Percentiles rank a stretch among this genome's conserved stretches.
phyloP scores from a whole-genome alignment of 2,888 invertebrate species.

The Sisyra terminalis region DNA sequence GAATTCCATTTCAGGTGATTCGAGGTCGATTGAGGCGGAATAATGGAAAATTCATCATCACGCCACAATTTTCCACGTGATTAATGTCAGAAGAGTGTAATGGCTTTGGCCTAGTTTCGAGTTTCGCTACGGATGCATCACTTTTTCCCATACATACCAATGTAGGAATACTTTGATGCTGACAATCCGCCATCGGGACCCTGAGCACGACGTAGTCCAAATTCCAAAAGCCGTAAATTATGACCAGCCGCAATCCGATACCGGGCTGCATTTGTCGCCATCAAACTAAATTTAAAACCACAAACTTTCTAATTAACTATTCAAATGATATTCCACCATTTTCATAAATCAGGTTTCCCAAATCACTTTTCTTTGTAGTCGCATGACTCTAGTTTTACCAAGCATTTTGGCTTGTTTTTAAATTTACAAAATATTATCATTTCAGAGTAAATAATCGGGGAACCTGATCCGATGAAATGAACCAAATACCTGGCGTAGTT shows the following conservation, averaged over 20 bases:
- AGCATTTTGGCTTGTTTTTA: too few species aligned
- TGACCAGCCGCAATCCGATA: constrained; percentile 92
- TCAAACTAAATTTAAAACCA: constrained; percentile 47
- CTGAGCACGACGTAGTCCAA: constrained; percentile 91
- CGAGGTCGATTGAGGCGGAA: too few species aligned
- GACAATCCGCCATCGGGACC: constrained; percentile 97
- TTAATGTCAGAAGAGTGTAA: too few species aligned
- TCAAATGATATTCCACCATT: neutral
- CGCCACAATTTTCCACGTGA: too few species aligned
- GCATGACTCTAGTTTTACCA: too few species aligned
- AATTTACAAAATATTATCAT: constrained; percentile 6
- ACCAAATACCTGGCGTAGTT: constrained; percentile 77
- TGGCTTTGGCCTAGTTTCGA: too few species aligned
- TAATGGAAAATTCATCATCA: too few species aligned
- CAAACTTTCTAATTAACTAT: neutral
- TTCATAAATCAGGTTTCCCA: constrained; percentile 1
- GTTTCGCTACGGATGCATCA: too few species aligned
- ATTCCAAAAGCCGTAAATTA: constrained; percentile 76
- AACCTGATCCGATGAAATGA: constrained; percentile 6
- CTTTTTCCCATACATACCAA: constrained; percentile 43
- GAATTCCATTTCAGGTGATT: too few species aligned
- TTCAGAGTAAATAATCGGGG: constrained; percentile 1
- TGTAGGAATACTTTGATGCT: constrained; percentile 93
- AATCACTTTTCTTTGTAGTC: too few species aligned
- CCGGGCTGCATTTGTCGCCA: constrained; percentile 95